Evolutionary conservation across 2,113 vertebrate genomes (phyloP).

Genomic region (Catharus bicknelli): DNA sequence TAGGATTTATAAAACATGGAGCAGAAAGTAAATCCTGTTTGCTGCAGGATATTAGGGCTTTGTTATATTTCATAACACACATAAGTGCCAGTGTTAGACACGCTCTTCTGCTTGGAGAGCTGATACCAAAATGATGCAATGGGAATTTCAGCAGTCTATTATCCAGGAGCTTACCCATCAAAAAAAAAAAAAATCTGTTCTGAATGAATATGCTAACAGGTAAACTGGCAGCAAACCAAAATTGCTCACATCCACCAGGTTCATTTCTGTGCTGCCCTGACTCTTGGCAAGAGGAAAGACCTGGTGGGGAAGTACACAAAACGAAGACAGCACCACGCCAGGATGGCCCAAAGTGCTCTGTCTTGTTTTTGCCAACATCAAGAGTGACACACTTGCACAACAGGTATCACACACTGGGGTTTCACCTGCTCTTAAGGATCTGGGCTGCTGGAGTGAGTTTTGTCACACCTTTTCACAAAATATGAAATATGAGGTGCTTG

Average conservation of each 20-base stretch:
- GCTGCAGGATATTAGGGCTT: background rate
- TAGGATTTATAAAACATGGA: background rate
- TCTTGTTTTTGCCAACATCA: rapidly evolving
- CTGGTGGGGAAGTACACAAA: background rate
- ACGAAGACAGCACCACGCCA: background rate
- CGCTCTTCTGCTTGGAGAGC: background rate
- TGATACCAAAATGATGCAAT: background rate
- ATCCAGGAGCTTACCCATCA: background rate
- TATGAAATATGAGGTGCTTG: rapidly evolving
- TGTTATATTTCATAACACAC: background rate
- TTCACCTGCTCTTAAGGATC: background rate
- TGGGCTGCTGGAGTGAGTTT: background rate
- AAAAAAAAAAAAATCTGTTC: background rate
- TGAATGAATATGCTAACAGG: background rate
- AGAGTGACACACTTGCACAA: rapidly evolving
- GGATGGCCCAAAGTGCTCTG: rapidly evolving
- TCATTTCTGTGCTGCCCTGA: background rate
- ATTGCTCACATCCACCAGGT: background rate
- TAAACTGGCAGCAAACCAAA: background rate
- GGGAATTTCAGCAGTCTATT: background rate
- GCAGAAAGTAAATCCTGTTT: background rate
- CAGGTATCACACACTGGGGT: background rate
- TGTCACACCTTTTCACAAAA: background rate
- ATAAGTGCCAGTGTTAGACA: background rate
- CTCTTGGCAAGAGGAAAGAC: background rate